phyloP scores from a whole-genome alignment of 2,888 invertebrate genomes.

The Meta bourneti region DNA sequence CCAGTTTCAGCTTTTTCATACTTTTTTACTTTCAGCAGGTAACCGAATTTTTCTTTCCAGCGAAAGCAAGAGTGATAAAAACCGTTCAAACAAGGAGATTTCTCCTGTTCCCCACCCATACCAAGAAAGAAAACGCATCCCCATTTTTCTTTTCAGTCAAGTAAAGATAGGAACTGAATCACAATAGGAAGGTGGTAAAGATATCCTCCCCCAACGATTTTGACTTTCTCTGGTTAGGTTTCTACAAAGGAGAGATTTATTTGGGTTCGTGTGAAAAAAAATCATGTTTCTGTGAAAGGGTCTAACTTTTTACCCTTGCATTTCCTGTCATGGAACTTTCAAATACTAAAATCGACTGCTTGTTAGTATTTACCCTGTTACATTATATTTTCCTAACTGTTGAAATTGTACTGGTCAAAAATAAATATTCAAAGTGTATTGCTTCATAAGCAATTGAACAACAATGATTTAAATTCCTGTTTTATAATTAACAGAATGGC shows the following conservation, averaged over 20 bases:
- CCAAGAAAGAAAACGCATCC: background rate
- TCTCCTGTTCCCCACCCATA: background rate
- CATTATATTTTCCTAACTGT: no score
- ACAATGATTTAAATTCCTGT: no score
- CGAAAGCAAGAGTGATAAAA: background rate
- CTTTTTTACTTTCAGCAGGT: background rate
- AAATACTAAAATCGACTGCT: no score
- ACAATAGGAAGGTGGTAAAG: conserved; percentile 26
- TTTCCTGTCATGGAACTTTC: background rate
- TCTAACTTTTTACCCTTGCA: background rate
- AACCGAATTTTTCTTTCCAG: background rate
- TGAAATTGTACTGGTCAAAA: no score
- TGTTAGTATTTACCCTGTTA: no score
- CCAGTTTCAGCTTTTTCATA: background rate
- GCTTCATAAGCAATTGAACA: no score
- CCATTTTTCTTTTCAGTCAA: background rate
- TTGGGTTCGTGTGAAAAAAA: background rate
- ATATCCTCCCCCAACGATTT: background rate
- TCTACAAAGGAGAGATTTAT: background rate
- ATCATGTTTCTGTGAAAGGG: background rate
- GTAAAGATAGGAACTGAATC: conserved; percentile 30
- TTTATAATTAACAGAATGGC: no score
- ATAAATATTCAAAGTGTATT: no score
- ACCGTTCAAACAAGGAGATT: conserved; percentile 1
- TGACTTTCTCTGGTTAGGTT: background rate